Base-by-base conservation (phyloP, 2,113 vertebrate species). In the Scytalopus superciliaris region DNA sequence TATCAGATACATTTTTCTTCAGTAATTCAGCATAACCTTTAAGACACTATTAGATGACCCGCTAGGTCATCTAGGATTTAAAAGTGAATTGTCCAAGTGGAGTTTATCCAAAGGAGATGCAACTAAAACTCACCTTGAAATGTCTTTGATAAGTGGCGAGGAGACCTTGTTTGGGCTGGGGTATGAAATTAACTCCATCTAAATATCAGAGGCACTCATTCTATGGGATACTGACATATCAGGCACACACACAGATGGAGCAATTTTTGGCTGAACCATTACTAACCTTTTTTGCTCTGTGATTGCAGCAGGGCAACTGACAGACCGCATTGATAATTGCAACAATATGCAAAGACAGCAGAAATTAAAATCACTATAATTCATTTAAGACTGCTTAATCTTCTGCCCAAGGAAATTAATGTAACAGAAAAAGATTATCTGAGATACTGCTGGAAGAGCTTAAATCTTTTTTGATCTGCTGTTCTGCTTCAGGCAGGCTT, bases 331-430 rank as follows among this genome's bases (percentile, higher is more conserved):
- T 60, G 76, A 44, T 59, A 84, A 92, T 59, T 86, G 42, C 35
- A 92, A 64, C 33, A 72, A 88, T 81, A 49, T 72, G 64, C 84
- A 90, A 90, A 60, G 80, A 81, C 22, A 89, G 80, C 73, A 91
- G 62, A 92, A 92, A 87, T 27, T 67, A 55, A 96, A 92, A 75
- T 86, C 25, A 30, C 27, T 75, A 8, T 88, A 70, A 89, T 81
- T 93, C 21, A 45, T 89, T 92, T 82, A 30, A 68, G 92, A 94
- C 75, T 69, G 28, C 39, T 47, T 93, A 35, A 89, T 92, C 69
- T 92, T 91, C 77, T 87, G 66, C 22, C 69, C 52, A 79, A 82
- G 28, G 69, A 94, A 95, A 89, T 78, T 47, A 87, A 49, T 72
- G 77, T 47, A 37, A 87, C 31, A 87, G 52, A 42, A 94, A 50